These are phyloP conservation scores for Spea bombifrons DNA, from an alignment of 2,113 vertebrate genomes.

Conservation along the genomic window DNA sequence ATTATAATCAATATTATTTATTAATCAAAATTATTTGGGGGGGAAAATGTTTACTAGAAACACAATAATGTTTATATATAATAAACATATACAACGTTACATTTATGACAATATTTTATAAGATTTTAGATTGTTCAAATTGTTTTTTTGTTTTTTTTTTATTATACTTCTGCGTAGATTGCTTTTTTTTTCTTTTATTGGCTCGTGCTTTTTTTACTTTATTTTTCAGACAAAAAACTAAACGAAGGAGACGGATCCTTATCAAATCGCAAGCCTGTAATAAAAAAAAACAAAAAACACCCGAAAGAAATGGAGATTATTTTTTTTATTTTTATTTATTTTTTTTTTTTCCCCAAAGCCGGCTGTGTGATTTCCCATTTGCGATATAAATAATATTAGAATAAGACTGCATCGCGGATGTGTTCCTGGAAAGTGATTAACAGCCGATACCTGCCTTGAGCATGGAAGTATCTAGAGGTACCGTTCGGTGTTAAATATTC, in stretches of 20 bases:
- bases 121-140: not conserved
- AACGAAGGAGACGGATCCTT: slow-evolving; percentile 25
- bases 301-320: too few species aligned
- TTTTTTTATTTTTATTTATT: too few species aligned
- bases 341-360: slow-evolving; percentile 33
- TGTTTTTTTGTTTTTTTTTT: too few species aligned
- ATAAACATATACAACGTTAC: not conserved
- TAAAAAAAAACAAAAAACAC: slow-evolving; percentile 18
- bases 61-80: too few species aligned
- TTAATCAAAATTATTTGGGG: too few species aligned
- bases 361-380: slow-evolving; percentile 45
- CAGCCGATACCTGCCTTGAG: slow-evolving; percentile 7
- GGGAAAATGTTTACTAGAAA: too few species aligned
- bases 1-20: too few species aligned
- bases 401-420: slow-evolving; percentile 35
- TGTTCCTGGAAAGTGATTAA: not conserved
- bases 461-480: slow-evolving; percentile 2
- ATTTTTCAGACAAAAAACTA: not conserved
- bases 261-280: slow-evolving; percentile 34
- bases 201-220: slow-evolving; percentile 25
- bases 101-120: slow-evolving; percentile 1
- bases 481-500: slow-evolving; percentile 6
- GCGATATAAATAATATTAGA: slow-evolving; percentile 49
- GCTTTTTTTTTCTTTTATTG: not conserved
- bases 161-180: not conserved